A percentile compares a stretch with the other conserved stretches of the same genome.
Conservation (phyloP, 2,888 invertebrate species). For the Pyrrhia umbra region DNA sequence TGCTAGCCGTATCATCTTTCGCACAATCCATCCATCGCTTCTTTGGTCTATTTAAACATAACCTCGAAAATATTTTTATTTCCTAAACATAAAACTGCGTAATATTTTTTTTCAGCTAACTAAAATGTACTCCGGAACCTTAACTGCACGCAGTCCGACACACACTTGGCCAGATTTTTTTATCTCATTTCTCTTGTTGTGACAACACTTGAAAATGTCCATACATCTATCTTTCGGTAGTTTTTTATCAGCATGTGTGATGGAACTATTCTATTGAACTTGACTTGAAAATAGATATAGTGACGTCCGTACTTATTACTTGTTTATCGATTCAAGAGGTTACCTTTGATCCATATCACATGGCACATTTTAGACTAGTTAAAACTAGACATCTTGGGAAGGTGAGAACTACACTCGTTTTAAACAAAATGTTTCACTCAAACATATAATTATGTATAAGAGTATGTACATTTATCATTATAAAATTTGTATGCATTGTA, state of each 20-base stretch:
- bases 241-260: background rate
- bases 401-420: slow-evolving; percentile 15
- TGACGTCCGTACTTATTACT: background rate
- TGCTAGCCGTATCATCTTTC: no score
- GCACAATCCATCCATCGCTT: no score
- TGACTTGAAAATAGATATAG: background rate
- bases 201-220: slow-evolving; percentile 36
- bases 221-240: slow-evolving; percentile 22
- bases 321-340: background rate
- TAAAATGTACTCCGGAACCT: background rate
- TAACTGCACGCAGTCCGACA: background rate
- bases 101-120: no score
- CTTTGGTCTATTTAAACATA: no score
- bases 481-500: slow-evolving; percentile 24
- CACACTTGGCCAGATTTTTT: background rate
- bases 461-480: slow-evolving; percentile 44
- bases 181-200: background rate
- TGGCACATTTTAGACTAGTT: background rate
- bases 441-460: slow-evolving; percentile 52
- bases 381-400: background rate
- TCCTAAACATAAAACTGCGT: background rate
- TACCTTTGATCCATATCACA: background rate
- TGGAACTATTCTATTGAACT: background rate
- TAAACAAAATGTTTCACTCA: slow-evolving; percentile 43
- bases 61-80: no score